A percentile compares a stretch with the other conserved stretches of the same genome.
Evolutionary conservation across 2,797 vertebrate species (phyloP).

Genomic region (Cheirogaleus major): DNA sequence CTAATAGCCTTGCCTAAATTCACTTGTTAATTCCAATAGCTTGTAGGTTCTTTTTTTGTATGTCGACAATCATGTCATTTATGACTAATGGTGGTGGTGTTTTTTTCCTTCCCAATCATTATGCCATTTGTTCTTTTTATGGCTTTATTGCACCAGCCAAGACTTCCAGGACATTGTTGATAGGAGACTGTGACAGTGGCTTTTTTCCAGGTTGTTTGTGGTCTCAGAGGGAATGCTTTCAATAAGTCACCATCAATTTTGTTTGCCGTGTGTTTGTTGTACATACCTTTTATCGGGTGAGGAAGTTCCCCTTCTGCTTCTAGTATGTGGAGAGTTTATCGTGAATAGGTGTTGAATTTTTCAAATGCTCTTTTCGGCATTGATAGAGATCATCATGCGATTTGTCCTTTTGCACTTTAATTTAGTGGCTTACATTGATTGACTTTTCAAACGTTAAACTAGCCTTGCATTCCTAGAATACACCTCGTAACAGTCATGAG

Average conservation of each 20-base stretch:
- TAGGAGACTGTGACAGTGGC: neutral
- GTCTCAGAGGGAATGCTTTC: neutral
- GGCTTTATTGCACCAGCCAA: neutral
- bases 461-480: constrained; percentile 24
- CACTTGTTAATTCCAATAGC: neutral
- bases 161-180: neutral
- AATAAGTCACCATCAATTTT: neutral
- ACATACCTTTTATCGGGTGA: neutral
- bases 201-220: neutral
- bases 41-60: neutral
- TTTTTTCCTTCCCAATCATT: neutral
- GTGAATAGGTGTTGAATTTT: neutral
- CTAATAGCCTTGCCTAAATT: neutral
- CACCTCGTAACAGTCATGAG: neutral
- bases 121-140: neutral
- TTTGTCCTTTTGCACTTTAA: neutral
- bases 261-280: neutral
- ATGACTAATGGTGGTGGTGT: neutral
- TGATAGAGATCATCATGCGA: neutral
- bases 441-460: constrained; percentile 17
- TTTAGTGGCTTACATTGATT: neutral
- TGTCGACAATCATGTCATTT: neutral
- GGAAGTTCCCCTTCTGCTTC: neutral
- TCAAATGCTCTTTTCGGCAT: neutral
- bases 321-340: neutral